Base-by-base conservation (phyloP, 2,113 vertebrate species). In the Propithecus coquereli region DNA sequence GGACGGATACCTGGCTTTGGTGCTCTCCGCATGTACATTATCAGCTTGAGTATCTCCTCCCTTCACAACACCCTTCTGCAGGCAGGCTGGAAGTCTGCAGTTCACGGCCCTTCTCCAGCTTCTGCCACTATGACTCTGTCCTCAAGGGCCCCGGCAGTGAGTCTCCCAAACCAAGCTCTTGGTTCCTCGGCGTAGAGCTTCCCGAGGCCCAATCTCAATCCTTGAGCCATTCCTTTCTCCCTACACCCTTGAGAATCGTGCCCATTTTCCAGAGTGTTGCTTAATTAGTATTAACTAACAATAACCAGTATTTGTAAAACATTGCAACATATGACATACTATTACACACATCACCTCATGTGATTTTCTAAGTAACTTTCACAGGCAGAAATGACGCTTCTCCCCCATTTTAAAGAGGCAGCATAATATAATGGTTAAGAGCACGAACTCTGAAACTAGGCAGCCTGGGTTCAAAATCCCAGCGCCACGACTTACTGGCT, bases 21-120 rank as follows among this genome's bases (percentile, higher is more conserved):
- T 50, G 13, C 6, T 45, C 52, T 45, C 34, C 0, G 6, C 52
- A 37, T 0, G 0, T 18, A 34, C 50, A 14, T 18, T 10, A 6
- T 37, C 54, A 14, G 0, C 32, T 6, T 34, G 63, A 47, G 52
- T 4, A 10, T 57, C 30, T 40, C 23, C 5, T 20, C 18, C 50
- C 59, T 59, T 11, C 47, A 17, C 25, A 20, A 6, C 76, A 7
- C 13, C 52, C 52, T 86, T 34, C 16, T 1, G 25, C 0, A 25
- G 43, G 30, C 3, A 6, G 8, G 30, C 6, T 18, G 12, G 30
- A 71, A 34, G 66, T 43, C 86, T 22, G 32, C 37, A 43, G 52
- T 30, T 43, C 0, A 1, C n/a, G 68, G n/a, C 8, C 45, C 45
- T 13, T 22, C 43, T 37, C 57, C 91, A 68, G 61, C 47, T 47